These are phyloP conservation scores for Chunga burmeisteri DNA, from an alignment of 2,113 vertebrate genomes.

Conservation along the genomic window DNA sequence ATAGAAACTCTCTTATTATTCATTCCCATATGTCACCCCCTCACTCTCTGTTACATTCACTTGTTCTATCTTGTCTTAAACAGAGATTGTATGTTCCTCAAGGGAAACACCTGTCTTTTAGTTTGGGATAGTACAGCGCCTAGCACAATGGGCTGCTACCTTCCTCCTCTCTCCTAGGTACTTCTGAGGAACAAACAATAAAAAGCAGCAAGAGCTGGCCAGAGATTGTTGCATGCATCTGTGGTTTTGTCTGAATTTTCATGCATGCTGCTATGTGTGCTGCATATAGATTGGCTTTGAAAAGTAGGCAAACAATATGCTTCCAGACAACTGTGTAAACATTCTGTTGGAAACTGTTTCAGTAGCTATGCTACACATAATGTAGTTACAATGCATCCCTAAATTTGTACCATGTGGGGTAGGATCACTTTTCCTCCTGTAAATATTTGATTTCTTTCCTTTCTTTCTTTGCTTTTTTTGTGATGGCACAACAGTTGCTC, in stretches of 20 bases:
- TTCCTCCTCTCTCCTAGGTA: not conserved
- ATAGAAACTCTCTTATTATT: constrained; percentile 41
- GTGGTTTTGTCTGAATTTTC: constrained; percentile 70
- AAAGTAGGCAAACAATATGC: constrained; percentile 58
- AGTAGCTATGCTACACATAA: constrained; percentile 2
- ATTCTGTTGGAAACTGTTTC: constrained; percentile 58
- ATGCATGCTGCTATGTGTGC: constrained; percentile 44
- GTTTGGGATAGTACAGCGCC: not conserved
- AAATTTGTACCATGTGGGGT: constrained; percentile 21
- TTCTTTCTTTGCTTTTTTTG: not conserved
- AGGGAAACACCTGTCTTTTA: not conserved
- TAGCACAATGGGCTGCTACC: not conserved
- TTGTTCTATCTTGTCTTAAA: constrained; percentile 10
- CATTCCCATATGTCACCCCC: constrained; percentile 43
- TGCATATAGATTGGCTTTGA: constrained; percentile 68
- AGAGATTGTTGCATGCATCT: constrained; percentile 43
- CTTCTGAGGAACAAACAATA: not conserved
- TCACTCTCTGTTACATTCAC: not conserved
- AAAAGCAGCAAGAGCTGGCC: not conserved
- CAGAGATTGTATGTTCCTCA: not conserved
- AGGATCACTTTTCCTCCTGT: constrained; percentile 3
- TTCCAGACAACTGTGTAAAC: constrained; percentile 44
- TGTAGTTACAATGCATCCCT: constrained; percentile 56
- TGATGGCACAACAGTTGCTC: not conserved
- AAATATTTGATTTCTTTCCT: constrained; percentile 47